Conservation (phyloP, 2,888 invertebrate species). For the Andrena praecox region DNA sequence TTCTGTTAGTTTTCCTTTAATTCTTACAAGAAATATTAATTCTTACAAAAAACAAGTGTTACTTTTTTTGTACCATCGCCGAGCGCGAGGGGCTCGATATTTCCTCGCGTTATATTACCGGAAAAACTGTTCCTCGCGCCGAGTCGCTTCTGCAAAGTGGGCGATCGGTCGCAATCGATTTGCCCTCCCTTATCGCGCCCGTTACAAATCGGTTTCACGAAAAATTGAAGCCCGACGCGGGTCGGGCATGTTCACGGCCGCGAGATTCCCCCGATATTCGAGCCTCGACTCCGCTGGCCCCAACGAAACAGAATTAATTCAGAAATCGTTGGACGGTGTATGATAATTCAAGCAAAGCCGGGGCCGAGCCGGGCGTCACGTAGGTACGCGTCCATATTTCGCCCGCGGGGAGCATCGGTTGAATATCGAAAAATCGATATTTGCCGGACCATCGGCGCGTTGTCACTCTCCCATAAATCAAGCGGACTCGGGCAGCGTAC, state of each 20-base stretch:
- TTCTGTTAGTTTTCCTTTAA: too few relatives aligned
- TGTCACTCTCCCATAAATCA: slow-evolving; percentile 69
- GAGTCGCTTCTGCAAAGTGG: not conserved
- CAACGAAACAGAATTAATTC: slow-evolving; percentile 47
- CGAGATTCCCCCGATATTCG: not conserved
- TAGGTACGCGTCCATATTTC: slow-evolving; percentile 28
- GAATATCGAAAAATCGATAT: slow-evolving; percentile 68
- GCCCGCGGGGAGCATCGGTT: slow-evolving; percentile 11
- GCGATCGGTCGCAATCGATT: not conserved
- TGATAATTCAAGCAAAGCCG: slow-evolving; percentile 34
- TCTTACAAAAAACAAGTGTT: too few relatives aligned
- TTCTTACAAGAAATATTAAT: too few relatives aligned
- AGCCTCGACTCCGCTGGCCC: not conserved
- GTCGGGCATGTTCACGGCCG: not conserved
- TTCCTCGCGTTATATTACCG: slow-evolving; percentile 20
- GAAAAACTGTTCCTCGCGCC: not conserved
- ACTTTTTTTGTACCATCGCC: slow-evolving; percentile 47
- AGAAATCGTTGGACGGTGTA: slow-evolving; percentile 39
- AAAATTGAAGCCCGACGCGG: not conserved
- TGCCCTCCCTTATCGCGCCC: not conserved
- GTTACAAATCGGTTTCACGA: slow-evolving; percentile 11
- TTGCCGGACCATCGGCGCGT: slow-evolving; percentile 61
- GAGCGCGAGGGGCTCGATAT: too few relatives aligned
- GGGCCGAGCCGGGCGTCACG: slow-evolving; percentile 12
- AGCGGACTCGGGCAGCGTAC: slow-evolving; percentile 51